These are phyloP conservation scores for Myotis findleyi DNA, from an alignment of 2,797 vertebrate species.

Conservation along the genomic window DNA sequence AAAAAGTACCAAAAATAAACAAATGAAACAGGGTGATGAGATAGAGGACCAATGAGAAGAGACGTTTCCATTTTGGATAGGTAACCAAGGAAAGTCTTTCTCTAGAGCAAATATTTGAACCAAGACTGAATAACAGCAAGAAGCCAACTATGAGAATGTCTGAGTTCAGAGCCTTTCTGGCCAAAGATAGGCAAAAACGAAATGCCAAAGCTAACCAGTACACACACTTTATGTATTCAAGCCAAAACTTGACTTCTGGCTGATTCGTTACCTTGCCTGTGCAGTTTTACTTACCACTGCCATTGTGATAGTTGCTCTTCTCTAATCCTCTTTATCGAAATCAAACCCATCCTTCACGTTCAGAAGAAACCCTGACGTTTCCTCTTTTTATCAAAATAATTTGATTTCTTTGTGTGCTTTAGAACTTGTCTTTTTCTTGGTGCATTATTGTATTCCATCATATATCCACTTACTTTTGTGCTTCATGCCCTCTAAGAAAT, in stretches of 20 bases:
- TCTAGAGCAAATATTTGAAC: neutral
- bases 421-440: neutral
- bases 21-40: neutral
- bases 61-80: neutral
- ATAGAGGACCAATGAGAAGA: neutral
- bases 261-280: neutral
- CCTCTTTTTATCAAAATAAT: neutral
- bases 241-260: neutral
- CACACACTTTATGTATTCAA: neutral
- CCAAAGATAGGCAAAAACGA: neutral
- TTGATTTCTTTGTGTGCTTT: neutral
- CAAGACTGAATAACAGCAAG: neutral
- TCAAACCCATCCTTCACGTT: conserved; percentile 1
- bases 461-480: neutral
- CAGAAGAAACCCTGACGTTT: neutral
- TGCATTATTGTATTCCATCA: neutral
- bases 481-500: neutral
- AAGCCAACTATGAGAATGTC: neutral
- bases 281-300: neutral
- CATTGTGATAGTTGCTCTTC: neutral
- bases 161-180: neutral
- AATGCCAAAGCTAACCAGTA: neutral
- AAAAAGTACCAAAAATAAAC: neutral
- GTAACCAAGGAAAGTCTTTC: neutral
- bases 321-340: neutral